These are phyloP conservation scores for Harlomillsia oculata DNA, from an alignment of 1,140 invertebrate species.

Conservation along the genomic window DNA sequence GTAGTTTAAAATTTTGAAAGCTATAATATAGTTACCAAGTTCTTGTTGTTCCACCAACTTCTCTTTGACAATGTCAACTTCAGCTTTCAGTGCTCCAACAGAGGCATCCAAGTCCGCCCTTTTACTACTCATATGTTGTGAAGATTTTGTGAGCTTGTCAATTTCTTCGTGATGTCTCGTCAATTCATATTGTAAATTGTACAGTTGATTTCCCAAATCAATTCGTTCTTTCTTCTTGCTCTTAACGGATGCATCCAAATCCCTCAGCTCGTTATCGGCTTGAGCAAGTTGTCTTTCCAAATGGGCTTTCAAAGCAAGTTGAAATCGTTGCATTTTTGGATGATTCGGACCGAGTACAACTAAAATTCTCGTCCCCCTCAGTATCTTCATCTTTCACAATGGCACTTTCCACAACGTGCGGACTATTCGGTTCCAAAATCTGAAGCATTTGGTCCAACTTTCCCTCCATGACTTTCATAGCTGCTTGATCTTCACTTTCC, in stretches of 20 bases:
- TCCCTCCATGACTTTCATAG: not conserved
- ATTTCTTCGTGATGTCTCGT: conserved; percentile 44
- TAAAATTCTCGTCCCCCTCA: conserved; percentile 11
- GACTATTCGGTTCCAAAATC: not conserved
- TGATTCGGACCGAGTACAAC: conserved; percentile 51
- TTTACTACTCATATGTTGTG: conserved; percentile 41
- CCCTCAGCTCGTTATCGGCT: conserved; percentile 48
- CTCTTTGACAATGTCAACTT: conserved; percentile 39
- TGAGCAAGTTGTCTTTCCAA: conserved; percentile 47
- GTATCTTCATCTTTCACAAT: not conserved
- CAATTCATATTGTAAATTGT: conserved; percentile 46
- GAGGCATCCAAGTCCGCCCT: conserved; percentile 37
- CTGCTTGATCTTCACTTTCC: not conserved
- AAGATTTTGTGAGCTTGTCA: conserved; percentile 43
- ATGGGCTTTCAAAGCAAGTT: conserved; percentile 50
- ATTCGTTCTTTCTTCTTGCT: conserved; percentile 41
- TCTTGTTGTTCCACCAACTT: conserved; percentile 40
- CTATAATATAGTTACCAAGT: conserved; percentile 13
- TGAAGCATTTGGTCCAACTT: conserved; percentile 15
- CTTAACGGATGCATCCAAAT: conserved; percentile 44
- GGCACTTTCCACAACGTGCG: not conserved
- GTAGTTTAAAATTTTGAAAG: not conserved
- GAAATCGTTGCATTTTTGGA: conserved; percentile 54
- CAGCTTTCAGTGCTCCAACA: conserved; percentile 38
- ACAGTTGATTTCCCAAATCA: conserved; percentile 42